Base-by-base conservation (phyloP, 2,113 vertebrate genomes). In the Misgurnus anguillicaudatus region DNA sequence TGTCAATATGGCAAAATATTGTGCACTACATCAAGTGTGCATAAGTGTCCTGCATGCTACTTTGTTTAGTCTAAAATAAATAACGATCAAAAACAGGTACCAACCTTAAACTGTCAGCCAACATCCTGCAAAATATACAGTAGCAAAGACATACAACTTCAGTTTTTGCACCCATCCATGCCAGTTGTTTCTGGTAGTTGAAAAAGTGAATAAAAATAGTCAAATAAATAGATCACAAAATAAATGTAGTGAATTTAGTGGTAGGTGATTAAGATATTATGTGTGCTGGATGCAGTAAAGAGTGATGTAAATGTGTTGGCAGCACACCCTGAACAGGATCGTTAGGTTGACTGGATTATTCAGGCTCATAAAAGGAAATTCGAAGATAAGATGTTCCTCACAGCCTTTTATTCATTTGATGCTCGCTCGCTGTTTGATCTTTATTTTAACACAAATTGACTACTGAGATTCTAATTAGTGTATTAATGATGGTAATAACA, bases 301-400 rank as follows among this genome's bases (percentile, higher is more conserved):
- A 13, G 60, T 64, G 21, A 16, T 14, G 60, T 63, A 14, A 24
- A 64, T 75, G 73, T 75, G 41, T 64, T 75, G 73, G 73, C 73
- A 75, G 60, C 73, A 68, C 77, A 68, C 79, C 75, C 91, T 92
- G 91, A 91, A 91, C 89, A 82, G 86, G 91, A 91, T 93, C 93
- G 94, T 94, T 94, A 93, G 89, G 92, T 92, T 90, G 89, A 91
- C 91, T 92, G 92, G 88, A 93, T 93, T 90, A 89, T 88, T 92
- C 92, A 93, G 92, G 90, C 91, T 80, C 90, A 89, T 93, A 93
- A 92, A 87, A 91, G 87, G 88, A 92, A 91, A 92, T 92, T 83
- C 87, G 86, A 90, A 80, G 78, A 82, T 90, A 90, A 93, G 93
- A 93, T 91, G 90, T 91, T 88, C 91, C 84, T 85, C 91, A 92